Conservation (phyloP, 2,888 invertebrate genomes). For the Margaritifera margaritifera region DNA sequence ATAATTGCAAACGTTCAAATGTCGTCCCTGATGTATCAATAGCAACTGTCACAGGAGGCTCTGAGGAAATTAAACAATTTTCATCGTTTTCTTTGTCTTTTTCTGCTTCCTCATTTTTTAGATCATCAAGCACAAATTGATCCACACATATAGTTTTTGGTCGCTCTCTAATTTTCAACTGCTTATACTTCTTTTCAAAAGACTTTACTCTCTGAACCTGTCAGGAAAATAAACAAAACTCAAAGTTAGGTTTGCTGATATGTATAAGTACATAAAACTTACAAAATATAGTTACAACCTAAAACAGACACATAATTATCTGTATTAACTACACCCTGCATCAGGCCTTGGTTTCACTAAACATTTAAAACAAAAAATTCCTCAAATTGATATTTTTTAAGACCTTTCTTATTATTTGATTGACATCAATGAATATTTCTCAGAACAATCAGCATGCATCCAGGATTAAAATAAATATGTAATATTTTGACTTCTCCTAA, state of each 20-base stretch:
- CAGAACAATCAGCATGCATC: no score
- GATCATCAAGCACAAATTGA: slow-evolving; percentile 33
- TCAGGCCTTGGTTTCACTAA: not conserved
- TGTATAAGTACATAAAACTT: no score
- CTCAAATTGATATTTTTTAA: not conserved
- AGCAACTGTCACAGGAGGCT: slow-evolving; percentile 87
- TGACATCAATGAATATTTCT: no score
- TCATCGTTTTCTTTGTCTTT: slow-evolving; percentile 34
- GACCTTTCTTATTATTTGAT: no score
- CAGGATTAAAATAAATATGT: no score
- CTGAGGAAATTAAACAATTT: slow-evolving; percentile 28
- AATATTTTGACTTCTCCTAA: no score
- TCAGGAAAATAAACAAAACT: slow-evolving; percentile 13
- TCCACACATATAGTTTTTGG: slow-evolving; percentile 55
- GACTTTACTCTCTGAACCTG: slow-evolving; percentile 47
- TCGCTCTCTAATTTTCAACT: slow-evolving; percentile 41
- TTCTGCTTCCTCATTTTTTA: slow-evolving; percentile 31
- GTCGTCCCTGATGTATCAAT: slow-evolving; percentile 91
- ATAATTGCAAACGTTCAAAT: slow-evolving; percentile 91
- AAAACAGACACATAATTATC: not conserved
- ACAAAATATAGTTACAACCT: no score
- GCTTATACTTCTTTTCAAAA: slow-evolving; percentile 60
- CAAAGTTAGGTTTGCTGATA: not conserved
- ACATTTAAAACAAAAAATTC: not conserved
- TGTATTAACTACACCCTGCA: not conserved